Base-by-base conservation (phyloP, 2,888 invertebrate species). In the Pseudococcus longispinus region DNA sequence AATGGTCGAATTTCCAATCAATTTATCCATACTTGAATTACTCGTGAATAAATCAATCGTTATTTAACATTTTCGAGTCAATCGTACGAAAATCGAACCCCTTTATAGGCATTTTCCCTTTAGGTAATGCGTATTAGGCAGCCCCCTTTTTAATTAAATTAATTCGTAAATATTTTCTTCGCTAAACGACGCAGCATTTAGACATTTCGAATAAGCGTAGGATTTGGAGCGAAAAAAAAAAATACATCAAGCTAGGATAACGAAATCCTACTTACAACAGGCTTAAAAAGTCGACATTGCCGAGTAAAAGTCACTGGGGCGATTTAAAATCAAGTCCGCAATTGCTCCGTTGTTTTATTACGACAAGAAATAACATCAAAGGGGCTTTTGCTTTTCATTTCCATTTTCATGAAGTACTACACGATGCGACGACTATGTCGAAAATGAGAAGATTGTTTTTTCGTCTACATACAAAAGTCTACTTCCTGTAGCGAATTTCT, bases 211-310 rank as follows among this genome's bases (percentile, higher is more conserved):
- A 70, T 70, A 70, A 37, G 8, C 70, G 70, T 29, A 70, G 70
- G 70, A 70, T 70, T 70, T 70, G 18, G 29, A 29, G 15, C 70
- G 70, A 70, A 18, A 70, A 29, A 70, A 29, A 29, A 70, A 29
- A 70, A 70, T 70, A 70, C 18, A 70, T 70, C 29, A 70, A 29
- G 70, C 70, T 29, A 1, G 70, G 70, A 70, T 70, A 70, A 70
- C 70, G 15, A 70, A 70, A 70, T 70, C 70, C 70, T 15, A 70
- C 70, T 70, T 70, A 70, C 29, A 29, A 29, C 29, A 1, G 70
- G 70, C 70, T 70, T 70, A 70, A 70, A 70, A 70, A 70, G 70
- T 70, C 70, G 13, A 70, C 70, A 70, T 70, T 70, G 32, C 70
- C 29, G 29, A 70, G 70, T 18, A 70, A 70, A 70, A 70, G 70